Conservation (phyloP, 1,140 invertebrate species). For the Dolichoris vasculosae region DNA sequence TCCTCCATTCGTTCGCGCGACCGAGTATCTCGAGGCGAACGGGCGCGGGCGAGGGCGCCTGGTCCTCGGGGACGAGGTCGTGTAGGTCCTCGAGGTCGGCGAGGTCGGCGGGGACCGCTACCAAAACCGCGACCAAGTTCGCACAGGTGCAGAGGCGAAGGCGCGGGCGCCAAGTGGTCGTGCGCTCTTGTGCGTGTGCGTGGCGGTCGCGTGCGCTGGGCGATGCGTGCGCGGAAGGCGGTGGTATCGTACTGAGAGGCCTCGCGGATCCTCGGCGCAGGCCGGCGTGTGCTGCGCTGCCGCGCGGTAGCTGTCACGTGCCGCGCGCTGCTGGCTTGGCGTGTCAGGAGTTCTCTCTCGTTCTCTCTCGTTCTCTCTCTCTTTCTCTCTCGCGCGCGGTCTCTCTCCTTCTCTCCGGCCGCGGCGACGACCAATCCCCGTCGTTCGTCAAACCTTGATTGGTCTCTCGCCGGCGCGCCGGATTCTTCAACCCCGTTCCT, state of each 20-base stretch:
- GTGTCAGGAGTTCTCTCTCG: conserved; percentile 55
- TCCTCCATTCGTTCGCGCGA: conserved; percentile 25
- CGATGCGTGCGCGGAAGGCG: conserved; percentile 73
- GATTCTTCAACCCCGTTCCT: conserved; percentile 74
- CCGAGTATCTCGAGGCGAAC: conserved; percentile 31
- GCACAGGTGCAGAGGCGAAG: conserved; percentile 18
- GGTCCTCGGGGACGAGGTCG: neutral
- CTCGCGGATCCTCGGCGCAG: conserved; percentile 60
- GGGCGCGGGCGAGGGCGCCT: neutral
- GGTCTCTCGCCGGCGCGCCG: conserved; percentile 70
- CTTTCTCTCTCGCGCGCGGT: conserved; percentile 9
- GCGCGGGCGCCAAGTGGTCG: neutral
- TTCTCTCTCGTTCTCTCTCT: neutral
- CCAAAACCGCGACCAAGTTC: no score
- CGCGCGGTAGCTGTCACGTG: conserved; percentile 74
- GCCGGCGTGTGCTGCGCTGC: conserved; percentile 51
- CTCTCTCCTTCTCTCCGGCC: conserved; percentile 57
- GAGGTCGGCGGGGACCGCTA: no score
- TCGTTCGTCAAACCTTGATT: conserved; percentile 79
- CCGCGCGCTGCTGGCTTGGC: conserved; percentile 62
- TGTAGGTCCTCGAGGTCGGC: neutral
- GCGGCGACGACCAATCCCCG: conserved; percentile 74
- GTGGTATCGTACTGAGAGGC: conserved; percentile 74
- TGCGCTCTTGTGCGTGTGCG: conserved; percentile 35
- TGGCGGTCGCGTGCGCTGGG: conserved; percentile 47